Evolutionary conservation across 2,113 vertebrate genomes (phyloP), one percentile per base, ranked within the genome.

Genomic region (Microtus oregoni): DNA sequence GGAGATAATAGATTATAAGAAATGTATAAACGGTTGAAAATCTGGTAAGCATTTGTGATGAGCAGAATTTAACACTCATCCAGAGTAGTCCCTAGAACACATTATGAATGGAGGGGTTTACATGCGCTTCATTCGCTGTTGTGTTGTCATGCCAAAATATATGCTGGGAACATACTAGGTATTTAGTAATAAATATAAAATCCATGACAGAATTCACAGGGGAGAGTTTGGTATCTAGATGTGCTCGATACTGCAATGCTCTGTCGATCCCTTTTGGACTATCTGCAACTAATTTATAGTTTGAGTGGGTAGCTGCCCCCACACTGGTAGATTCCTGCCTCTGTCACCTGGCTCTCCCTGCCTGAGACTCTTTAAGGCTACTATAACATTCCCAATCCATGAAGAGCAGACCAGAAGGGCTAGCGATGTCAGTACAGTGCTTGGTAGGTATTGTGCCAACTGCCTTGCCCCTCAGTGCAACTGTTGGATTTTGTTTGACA

Each of bases 31-130:
- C 55, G 55, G 72, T n/a, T 90, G 50, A 92, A 96, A 94, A 78
- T 91, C 14, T 96, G 52, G 58, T 78, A 82, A 61, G 52, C 35
- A 89, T 70, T 88, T 96, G 61, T 38, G n/a, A 93, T 86, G 75
- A 67, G 32, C 44, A 52, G n/a, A 96, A 89, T 55, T 77, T 52
- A 83, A 95, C n/a, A 73, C 26, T 94, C 73, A 55, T 95, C 58
- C 58, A 96, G 50, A 96, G 94, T 47, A 89, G 41, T 86, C 20
- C 85, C 35, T 44, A 76, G 38, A 95, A 83, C 79, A 89, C 47
- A 9, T 35, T 89, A 52, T 86, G 35, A 85, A 82, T 20, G 13
- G 38, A 94, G 55, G 32, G 26, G 30, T 94, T 76, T 70, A 55
- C 70, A 87, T 26, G 55, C 86, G 10, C 78, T 94, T 92, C 61